Conservation (phyloP, 2,797 vertebrate species). For the Artibeus jamaicensis region DNA sequence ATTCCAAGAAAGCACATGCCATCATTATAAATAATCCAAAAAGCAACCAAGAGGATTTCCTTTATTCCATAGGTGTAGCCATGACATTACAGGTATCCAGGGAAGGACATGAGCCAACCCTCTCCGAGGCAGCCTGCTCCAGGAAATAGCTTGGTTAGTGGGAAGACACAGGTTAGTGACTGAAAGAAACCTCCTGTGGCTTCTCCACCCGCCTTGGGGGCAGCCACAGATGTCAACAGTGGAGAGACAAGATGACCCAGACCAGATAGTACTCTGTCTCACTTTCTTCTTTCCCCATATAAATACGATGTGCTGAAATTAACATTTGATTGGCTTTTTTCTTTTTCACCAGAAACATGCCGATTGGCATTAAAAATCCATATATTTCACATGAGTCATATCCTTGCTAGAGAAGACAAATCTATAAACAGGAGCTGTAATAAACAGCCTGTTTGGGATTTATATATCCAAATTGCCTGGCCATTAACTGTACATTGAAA, state of each 20-base stretch:
- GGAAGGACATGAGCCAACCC: not conserved
- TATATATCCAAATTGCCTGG: conserved; percentile 38
- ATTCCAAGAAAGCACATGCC: not conserved
- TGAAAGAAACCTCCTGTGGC: not conserved
- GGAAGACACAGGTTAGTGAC: not conserved
- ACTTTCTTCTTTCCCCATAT: not conserved
- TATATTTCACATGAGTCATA: conserved; percentile 56
- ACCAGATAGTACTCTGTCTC: not conserved
- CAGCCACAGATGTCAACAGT: conserved; percentile 1
- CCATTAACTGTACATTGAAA: conserved; percentile 39
- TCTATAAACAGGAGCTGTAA: conserved; percentile 55
- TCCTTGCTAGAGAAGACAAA: conserved; percentile 54
- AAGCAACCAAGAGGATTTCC: not conserved
- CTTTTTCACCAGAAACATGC: conserved; percentile 51
- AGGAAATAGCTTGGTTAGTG: not conserved
- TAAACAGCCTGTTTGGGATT: conserved; percentile 49
- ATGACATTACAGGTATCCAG: not conserved
- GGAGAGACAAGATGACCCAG: conserved; percentile 3
- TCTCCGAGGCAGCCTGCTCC: not conserved
- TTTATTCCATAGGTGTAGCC: not conserved
- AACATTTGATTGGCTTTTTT: conserved; percentile 45
- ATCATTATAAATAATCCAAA: conserved; percentile 29
- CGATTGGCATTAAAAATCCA: conserved; percentile 62
- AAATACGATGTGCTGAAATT: conserved; percentile 51
- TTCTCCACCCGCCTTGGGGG: not conserved